phyloP scores from a whole-genome alignment of 2,797 vertebrate species.

The Sebastes trivittatus region DNA sequence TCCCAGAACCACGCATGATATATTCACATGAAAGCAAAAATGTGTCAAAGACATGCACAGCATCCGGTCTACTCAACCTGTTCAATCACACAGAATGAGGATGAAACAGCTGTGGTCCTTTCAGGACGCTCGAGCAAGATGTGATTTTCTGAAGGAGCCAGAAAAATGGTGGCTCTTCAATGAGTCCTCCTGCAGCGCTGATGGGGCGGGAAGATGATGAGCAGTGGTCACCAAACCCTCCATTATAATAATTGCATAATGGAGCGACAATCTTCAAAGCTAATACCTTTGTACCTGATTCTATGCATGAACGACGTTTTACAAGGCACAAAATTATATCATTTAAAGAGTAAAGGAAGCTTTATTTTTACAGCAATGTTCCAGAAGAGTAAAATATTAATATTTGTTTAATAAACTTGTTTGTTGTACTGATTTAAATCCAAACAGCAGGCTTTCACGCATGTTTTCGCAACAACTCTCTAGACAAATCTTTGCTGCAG shows the following conservation, averaged over 20 bases:
- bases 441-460: neutral
- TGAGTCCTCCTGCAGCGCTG: neutral
- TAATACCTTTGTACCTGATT: neutral
- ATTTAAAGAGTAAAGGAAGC: neutral
- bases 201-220: neutral
- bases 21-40: constrained; percentile 36
- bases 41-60: constrained; percentile 17
- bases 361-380: neutral
- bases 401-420: neutral
- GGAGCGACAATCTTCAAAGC: neutral
- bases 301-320: neutral
- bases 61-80: neutral
- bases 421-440: neutral
- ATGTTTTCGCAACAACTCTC: neutral
- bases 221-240: neutral
- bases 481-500: neutral
- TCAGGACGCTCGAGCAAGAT: neutral
- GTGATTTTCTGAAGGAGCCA: constrained; percentile 20
- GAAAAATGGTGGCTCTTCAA: constrained; percentile 6
- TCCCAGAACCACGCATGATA: constrained; percentile 12
- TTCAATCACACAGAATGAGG: constrained; percentile 29
- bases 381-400: neutral
- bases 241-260: neutral
- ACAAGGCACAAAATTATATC: neutral
- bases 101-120: constrained; percentile 34